phyloP scores from a whole-genome alignment of 2,797 vertebrate species.

The Pyrocephalus nanus region DNA sequence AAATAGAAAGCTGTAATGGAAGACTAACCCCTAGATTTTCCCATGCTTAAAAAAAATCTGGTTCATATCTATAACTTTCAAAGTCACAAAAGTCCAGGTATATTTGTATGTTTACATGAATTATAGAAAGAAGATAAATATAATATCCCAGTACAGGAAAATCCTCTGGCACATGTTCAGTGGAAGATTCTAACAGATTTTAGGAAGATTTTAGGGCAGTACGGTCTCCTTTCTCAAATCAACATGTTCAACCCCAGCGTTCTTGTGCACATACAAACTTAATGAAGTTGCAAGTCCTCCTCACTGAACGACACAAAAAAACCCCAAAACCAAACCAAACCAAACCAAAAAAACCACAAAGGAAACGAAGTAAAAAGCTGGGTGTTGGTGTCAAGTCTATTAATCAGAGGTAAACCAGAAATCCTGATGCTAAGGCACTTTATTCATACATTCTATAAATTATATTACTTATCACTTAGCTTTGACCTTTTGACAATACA shows the following conservation, averaged over 20 bases:
- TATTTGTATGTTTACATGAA: background rate
- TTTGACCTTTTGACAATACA: slow-evolving; percentile 32
- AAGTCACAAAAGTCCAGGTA: background rate
- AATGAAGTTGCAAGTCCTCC: background rate
- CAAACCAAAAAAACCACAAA: background rate
- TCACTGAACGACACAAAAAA: background rate
- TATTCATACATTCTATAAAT: slow-evolving; percentile 10
- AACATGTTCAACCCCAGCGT: background rate
- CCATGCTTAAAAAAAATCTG: background rate
- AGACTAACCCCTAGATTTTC: background rate
- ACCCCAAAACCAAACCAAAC: no score
- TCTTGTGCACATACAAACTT: background rate
- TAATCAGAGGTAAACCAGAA: slow-evolving; percentile 26
- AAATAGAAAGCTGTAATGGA: background rate
- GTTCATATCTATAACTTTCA: background rate
- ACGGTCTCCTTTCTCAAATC: background rate
- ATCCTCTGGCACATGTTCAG: background rate
- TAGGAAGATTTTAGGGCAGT: background rate
- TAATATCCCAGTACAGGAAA: background rate
- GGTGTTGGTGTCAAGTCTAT: background rate
- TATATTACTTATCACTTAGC: slow-evolving; percentile 7
- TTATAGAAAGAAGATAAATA: background rate
- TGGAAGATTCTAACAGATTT: background rate
- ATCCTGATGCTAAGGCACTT: background rate
- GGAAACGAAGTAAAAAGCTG: background rate